Base-by-base conservation (phyloP, 2,888 invertebrate genomes). In the Zaprionus lineosus region DNA sequence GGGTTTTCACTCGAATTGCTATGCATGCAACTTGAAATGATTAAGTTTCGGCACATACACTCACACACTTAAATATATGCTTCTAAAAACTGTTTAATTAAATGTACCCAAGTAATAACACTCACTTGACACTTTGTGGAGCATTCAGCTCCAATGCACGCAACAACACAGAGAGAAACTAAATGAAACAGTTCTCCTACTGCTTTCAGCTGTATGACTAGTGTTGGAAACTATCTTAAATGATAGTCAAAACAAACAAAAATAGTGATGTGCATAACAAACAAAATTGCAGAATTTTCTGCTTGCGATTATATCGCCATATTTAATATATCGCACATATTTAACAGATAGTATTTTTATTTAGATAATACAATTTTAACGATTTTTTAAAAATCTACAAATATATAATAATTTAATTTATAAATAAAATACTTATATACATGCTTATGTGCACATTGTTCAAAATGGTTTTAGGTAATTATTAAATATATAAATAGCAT, bases 1-100 rank as follows among this genome's bases (percentile, higher is more conserved):
- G 84, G 70, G 69, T 57, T 84, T 78, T 64, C 58, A 46, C 41
- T 51, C 18, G 40, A 82, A 78, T 64, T 84, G 61, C 75, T 58
- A 16, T 58, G 75, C 83, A 82, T 74, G 83, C 83, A 78, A 78
- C 61, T 68, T 58, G 50, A 41, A 44, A 74, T 57, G 47, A 41
- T 46, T 36, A 47, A 53, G 34, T 33, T 55, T 47, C 2, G 8
- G n/a, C 24, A 44, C 36, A 39, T 24, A 34, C 47, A 57, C 28
- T 37, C 41, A 46, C 11, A 26, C 36, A 50, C 24, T 44, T 50
- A 56, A 46, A 66, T 33, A 52, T 50, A 36, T 40, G 52, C 64
- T 51, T 16, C 39, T 53, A 55, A 56, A 46, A 47, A 69, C 61
- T 81, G 56, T 57, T 65, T 18, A 60, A 53, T 63, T 74, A 65